Conservation (phyloP, 2,888 invertebrate genomes). For the Acleris holmiana region DNA sequence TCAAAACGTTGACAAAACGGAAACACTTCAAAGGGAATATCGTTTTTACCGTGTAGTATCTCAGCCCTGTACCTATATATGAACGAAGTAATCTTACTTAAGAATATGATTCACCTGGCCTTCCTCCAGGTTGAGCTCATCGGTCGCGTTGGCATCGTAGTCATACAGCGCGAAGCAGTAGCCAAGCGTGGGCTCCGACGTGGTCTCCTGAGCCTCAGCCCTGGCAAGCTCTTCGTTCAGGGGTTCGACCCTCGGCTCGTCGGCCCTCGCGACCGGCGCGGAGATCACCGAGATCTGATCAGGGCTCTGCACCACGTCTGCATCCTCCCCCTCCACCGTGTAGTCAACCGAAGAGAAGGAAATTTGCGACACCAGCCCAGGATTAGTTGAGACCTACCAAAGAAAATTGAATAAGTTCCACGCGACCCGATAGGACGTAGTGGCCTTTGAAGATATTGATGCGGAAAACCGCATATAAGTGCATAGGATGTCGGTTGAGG, state of each 20-base stretch:
- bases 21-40: too few relatives aligned
- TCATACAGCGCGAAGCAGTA: slow-evolving; percentile 96
- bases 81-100: too few relatives aligned
- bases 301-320: slow-evolving; percentile 87
- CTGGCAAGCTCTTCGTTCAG: slow-evolving; percentile 39
- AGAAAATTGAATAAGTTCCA: slow-evolving; percentile 10
- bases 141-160: slow-evolving; percentile 95
- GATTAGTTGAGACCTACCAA: slow-evolving; percentile 64
- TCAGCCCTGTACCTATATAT: too few relatives aligned
- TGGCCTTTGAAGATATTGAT: too few relatives aligned
- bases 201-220: slow-evolving; percentile 42
- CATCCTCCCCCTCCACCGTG: slow-evolving; percentile 93
- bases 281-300: slow-evolving; percentile 89
- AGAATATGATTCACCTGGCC: slow-evolving; percentile 86
- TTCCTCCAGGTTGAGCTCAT: slow-evolving; percentile 96
- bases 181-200: slow-evolving; percentile 60
- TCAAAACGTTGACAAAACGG: too few relatives aligned
- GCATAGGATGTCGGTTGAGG: too few relatives aligned
- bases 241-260: slow-evolving; percentile 56
- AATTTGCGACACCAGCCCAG: slow-evolving; percentile 91
- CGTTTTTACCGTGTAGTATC: too few relatives aligned
- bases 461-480: too few relatives aligned
- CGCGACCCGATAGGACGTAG: neutral
- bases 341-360: slow-evolving; percentile 97
- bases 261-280: slow-evolving; percentile 80